phyloP scores from a whole-genome alignment of 2,888 invertebrate species.

The Caenorhabditis sp. region DNA sequence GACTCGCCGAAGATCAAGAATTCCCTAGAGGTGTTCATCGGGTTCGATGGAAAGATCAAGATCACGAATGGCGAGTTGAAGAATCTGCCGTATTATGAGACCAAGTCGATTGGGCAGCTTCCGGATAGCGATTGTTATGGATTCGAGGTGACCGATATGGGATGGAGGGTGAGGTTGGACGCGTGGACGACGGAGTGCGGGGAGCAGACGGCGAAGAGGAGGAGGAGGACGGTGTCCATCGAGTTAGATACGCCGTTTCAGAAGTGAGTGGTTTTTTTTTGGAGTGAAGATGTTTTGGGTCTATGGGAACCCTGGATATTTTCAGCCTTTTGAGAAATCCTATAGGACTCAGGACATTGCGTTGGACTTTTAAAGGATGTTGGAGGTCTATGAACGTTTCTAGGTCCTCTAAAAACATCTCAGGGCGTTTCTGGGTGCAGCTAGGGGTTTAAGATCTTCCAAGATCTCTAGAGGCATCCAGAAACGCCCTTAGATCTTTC shows the following conservation, averaged over 20 bases:
- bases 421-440: no score
- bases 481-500: no score
- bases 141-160: constrained; percentile 72
- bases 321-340: no score
- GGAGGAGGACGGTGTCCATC: constrained; percentile 43
- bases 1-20: constrained; percentile 71
- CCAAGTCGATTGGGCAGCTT: constrained; percentile 70
- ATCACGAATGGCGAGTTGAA: constrained; percentile 74
- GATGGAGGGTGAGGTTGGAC: constrained; percentile 69
- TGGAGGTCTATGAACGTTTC: no score
- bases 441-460: no score
- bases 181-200: constrained; percentile 69
- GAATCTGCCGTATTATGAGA: constrained; percentile 63
- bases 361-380: no score
- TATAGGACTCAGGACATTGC: no score
- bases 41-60: constrained; percentile 78
- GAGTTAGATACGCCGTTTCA: constrained; percentile 73
- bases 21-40: constrained; percentile 77
- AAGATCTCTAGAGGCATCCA: no score
- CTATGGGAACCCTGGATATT: no score
- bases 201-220: constrained; percentile 40
- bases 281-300: neutral
- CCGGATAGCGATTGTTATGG: constrained; percentile 68
- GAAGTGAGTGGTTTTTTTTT: constrained; percentile 70
- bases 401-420: no score